Evolutionary conservation across 2,797 vertebrate genomes (phyloP), one percentile per base, ranked within the genome.

Genomic region (Gadopsis marmoratus): DNA sequence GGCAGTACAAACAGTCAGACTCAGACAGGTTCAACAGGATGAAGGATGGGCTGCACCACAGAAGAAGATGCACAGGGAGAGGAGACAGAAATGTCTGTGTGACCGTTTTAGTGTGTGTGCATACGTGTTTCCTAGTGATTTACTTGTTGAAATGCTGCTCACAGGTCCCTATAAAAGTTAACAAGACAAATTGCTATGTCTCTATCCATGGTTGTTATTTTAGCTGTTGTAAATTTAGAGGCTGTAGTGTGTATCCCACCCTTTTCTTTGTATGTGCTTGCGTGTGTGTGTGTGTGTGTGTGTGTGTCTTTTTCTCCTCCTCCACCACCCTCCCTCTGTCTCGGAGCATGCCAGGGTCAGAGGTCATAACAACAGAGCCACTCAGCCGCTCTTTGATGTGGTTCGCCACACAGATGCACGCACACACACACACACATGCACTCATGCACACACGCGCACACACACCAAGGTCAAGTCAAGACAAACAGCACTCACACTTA

Each of bases 311-410:
- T 73, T 81, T 65, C 78, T 86, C 79, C 76, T 81, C 77, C 86
- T 78, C 71, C 67, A 0, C 78, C 76, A 75, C 75, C 84, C 88
- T 90, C 90, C 87, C 85, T 90, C 82, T 84, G 81, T 90, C 85
- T 88, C 3, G 91, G 89, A 93, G 92, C 92, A 94, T 76, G 91
- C 91, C 87, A 35, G 88, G 92, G 88, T 93, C 89, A 93, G 74
- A 89, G 93, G 91, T 93, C 91, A 81, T n/a, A 88, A 93, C 90
- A 93, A 91, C 91, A 91, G 87, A 93, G 89, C 82, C 74, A 75
- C 87, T 82, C 82, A 11, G 29, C 78, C 12, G 41, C 59, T 60
- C 88, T 94, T 94, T 93, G 90, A 94, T 90, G 94, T 93, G 89
- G 89, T 90, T 85, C 55, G 33, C 89, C 80, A 63, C 85, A 82